Base-by-base conservation (phyloP, 2,113 vertebrate genomes). In the Proterorhinus semilunaris region DNA sequence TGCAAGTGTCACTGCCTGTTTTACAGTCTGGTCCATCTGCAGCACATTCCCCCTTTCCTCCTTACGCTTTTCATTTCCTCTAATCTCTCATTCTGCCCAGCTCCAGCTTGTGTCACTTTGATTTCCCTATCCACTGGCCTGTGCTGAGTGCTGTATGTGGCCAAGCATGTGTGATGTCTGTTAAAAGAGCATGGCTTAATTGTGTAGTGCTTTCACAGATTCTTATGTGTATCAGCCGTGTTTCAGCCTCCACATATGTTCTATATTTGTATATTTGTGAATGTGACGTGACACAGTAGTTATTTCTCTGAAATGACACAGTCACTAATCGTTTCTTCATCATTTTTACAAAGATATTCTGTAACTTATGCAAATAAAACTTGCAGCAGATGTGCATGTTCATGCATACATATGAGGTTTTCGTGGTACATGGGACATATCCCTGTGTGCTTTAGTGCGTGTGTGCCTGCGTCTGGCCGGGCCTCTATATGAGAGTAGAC, bases 71-170 rank as follows among this genome's bases (percentile, higher is more conserved):
- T 88, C 87, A 90, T 87, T 88, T 91, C 87, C 91, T 86, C 86
- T 82, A 88, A 83, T 90, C 78, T 88, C 77, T 83, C 77, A 75
- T 83, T 89, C 88, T 62, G 82, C 80, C 89, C 86, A 88, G 89
- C 85, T 90, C 85, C 88, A 81, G 87, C 87, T 90, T 86, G 74
- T 91, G 91, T 92, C 92, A 91, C 90, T 92, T 92, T 92, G 91
- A 91, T 92, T 93, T 92, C 92, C 92, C 90, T 88, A 90, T 92
- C 89, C 89, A 89, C 90, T 90, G 90, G 84, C 88, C 87, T 89
- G 83, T 90, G 84, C 69, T 75, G 67, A 80, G 80, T 82, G 68
- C 80, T 42, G 50, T 51, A 65, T 71, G 78, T 52, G 65, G 13
- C 42, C 36, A 45, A 69, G 82, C 53, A 49, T 79, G 76, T 72